A percentile compares a stretch with the other conserved stretches of the same genome.
Conservation (phyloP, 2,888 invertebrate genomes). For the Eupeodes luniger region DNA sequence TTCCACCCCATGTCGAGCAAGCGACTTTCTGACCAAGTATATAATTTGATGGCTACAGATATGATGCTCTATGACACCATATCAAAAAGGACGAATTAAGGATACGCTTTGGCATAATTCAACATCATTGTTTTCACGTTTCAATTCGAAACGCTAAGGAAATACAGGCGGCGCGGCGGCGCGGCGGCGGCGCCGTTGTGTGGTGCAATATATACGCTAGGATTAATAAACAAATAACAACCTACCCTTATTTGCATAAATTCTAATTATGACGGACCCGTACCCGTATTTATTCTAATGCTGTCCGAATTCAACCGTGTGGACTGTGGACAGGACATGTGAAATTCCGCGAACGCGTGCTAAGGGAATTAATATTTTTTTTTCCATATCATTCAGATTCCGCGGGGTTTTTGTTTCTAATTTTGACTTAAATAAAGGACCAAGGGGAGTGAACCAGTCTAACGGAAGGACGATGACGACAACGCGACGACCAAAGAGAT, state of each 20-base stretch:
- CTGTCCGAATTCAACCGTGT: constrained; percentile 41
- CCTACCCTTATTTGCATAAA: constrained; percentile 60
- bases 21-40: constrained; percentile 32
- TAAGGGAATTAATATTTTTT: constrained; percentile 36
- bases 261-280: constrained; percentile 57
- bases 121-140: constrained; percentile 65
- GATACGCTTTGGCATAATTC: constrained; percentile 35
- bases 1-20: constrained; percentile 33
- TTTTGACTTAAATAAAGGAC: constrained; percentile 22
- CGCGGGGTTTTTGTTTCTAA: constrained; percentile 65
- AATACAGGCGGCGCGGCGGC: constrained; percentile 4
- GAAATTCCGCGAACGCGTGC: constrained; percentile 64
- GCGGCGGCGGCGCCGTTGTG: no score
- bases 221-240: constrained; percentile 55
- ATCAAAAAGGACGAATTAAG: constrained; percentile 40
- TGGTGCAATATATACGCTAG: constrained; percentile 30
- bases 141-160: constrained; percentile 59
- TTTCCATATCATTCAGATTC: background rate
- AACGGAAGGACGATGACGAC: constrained; percentile 35
- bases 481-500: background rate
- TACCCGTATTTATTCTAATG: background rate
- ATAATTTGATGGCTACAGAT: background rate
- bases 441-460: constrained; percentile 58
- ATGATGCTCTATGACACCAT: constrained; percentile 52
- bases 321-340: constrained; percentile 40